Evolutionary conservation across 2,113 vertebrate genomes (phyloP).

Genomic region (Dipodomys merriami): DNA sequence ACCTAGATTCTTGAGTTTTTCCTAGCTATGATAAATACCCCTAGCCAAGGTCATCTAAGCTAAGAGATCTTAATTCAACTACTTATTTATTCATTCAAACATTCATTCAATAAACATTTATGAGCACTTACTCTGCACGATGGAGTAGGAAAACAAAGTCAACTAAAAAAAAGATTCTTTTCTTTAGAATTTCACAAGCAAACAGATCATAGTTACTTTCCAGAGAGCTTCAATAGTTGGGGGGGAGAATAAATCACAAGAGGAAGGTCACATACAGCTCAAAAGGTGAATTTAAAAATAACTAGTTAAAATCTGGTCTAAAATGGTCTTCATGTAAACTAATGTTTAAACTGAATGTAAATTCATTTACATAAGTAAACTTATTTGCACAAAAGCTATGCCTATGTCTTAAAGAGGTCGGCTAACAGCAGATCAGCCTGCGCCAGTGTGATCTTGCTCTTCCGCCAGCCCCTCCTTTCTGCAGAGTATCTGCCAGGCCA

Average conservation of each 20-base stretch:
- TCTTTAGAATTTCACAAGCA: constrained; percentile 60
- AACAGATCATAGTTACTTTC: constrained; percentile 64
- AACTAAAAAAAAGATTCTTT: constrained; percentile 56
- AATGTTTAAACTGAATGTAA: constrained; percentile 63
- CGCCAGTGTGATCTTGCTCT: background rate
- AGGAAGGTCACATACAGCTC: constrained; percentile 66
- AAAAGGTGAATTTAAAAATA: constrained; percentile 68
- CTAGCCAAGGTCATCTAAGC: constrained; percentile 71
- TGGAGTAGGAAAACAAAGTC: constrained; percentile 63
- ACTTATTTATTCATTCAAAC: constrained; percentile 76
- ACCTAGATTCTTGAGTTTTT: constrained; percentile 29
- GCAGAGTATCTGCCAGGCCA: background rate
- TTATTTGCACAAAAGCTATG: constrained; percentile 44
- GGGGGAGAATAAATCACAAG: background rate
- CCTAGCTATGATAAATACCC: constrained; percentile 63
- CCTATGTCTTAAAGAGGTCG: constrained; percentile 44
- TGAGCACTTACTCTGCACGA: constrained; percentile 69
- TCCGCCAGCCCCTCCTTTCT: background rate
- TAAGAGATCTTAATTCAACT: constrained; percentile 77
- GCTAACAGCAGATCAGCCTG: background rate
- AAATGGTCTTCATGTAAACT: constrained; percentile 50
- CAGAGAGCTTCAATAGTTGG: constrained; percentile 57
- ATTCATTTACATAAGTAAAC: constrained; percentile 64
- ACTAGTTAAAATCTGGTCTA: constrained; percentile 48
- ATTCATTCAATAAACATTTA: constrained; percentile 79